Percentiles rank a stretch among this genome's conserved stretches.
phyloP scores from a whole-genome alignment of 1,140 invertebrate genomes.

The Bacillus rossius region DNA sequence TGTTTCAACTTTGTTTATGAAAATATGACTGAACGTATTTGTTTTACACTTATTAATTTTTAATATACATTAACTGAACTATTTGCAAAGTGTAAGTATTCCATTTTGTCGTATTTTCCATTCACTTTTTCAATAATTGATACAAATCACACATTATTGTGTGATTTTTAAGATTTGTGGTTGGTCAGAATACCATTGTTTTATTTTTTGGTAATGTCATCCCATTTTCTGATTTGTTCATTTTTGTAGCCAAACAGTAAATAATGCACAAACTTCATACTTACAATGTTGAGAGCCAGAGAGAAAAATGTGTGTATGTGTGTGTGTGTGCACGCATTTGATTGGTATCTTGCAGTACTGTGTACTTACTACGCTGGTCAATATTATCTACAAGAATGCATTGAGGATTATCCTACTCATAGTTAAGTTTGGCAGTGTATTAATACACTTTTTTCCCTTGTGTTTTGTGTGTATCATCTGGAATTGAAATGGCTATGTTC shows the following conservation, averaged over 20 bases:
- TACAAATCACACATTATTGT: neutral
- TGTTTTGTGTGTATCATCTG: too few relatives aligned
- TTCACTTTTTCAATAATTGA: neutral
- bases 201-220: neutral
- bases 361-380: slow-evolving; percentile 15
- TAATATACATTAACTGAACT: too few relatives aligned
- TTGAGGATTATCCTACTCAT: too few relatives aligned
- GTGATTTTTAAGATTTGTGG: neutral
- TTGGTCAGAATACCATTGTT: neutral
- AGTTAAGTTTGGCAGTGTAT: too few relatives aligned
- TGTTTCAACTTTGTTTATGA: neutral
- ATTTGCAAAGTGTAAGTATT: too few relatives aligned
- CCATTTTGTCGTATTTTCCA: too few relatives aligned
- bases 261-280: neutral
- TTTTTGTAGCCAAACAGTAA: neutral
- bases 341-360: slow-evolving; percentile 11
- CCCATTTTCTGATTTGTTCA: neutral
- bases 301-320: neutral
- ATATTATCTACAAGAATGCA: neutral
- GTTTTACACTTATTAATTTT: too few relatives aligned
- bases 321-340: neutral
- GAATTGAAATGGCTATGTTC: too few relatives aligned
- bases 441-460: too few relatives aligned
- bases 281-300: too few relatives aligned
- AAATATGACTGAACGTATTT: too few relatives aligned